Evolutionary conservation across 1,140 invertebrate species (phyloP), one percentile per base, ranked within the genome.

Genomic region (Reticulitermes speratus): DNA sequence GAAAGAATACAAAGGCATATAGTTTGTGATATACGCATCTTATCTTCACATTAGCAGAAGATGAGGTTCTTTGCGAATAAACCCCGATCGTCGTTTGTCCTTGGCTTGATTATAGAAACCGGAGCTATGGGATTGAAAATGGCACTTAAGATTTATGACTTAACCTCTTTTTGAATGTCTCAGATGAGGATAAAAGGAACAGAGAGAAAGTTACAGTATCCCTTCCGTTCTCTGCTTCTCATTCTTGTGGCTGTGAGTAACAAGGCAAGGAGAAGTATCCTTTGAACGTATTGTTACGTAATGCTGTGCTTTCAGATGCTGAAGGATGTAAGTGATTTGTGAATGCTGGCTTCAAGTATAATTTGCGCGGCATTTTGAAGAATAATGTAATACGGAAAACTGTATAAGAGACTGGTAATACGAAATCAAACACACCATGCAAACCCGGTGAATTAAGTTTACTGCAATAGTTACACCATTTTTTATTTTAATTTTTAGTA

Each of bases 81-180:
- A 21, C 59, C 59, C 14, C 19, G 16, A 65, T 65, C 59, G 19
- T 23, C 59, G 16, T 65, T 65, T 23, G 59, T 65, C 59, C 59
- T 23, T 19, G 59, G 21, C 59, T 12, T 65, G 21, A 12, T 65
- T 19, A 65, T 65, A 65, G 59, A 65, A 65, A 65, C 25, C 59
- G 12, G 19, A 65, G 59, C 59, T 65, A 65, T 65, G 59, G 59
- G 25, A 65, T 75, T 25, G n/a, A 75, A 75, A 75, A 75, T 75
- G n/a, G n/a, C 8, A 25, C 65, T 75, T 30, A 30, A 75, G 65
- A 75, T 75, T 75, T 75, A 75, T 75, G n/a, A 30, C 65, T 75
- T 75, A 30, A 75, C 65, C n/a, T n/a, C 65, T 75, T 75, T 75
- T 75, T 75, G 65, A 75, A 75, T 75, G 65, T 75, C n/a, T 75